Percentiles rank a stretch among this genome's conserved stretches.
Conservation (phyloP, 2,113 vertebrate species). For the Motacilla tschutschensis region DNA sequence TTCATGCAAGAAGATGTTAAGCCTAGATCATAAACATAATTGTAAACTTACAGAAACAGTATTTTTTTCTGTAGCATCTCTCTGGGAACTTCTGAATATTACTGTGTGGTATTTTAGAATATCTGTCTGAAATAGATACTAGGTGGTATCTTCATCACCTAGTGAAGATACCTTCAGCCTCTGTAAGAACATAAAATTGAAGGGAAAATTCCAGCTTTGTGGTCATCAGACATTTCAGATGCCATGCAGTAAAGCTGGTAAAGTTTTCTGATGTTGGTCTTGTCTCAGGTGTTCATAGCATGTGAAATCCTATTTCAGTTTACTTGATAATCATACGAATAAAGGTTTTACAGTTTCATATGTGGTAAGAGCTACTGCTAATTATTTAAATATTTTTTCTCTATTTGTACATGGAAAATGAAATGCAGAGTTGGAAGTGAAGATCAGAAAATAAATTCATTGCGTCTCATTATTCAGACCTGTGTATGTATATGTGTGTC, state of each 20-base stretch:
- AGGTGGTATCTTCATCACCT: background rate
- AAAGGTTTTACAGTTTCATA: background rate
- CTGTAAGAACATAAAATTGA: background rate
- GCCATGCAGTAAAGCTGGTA: background rate
- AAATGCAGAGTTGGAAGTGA: background rate
- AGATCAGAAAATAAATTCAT: background rate
- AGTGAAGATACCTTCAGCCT: background rate
- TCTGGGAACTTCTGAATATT: background rate
- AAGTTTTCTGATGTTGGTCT: background rate
- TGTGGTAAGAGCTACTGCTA: background rate
- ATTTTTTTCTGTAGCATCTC: background rate
- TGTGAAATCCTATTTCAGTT: background rate
- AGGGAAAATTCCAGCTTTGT: background rate
- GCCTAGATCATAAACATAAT: background rate
- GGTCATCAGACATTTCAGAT: background rate
- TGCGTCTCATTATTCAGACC: accelerated
- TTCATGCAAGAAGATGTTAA: background rate
- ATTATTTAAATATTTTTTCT: background rate
- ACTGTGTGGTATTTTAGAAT: background rate
- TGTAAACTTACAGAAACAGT: background rate
- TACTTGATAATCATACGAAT: background rate
- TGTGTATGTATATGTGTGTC: background rate
- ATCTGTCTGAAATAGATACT: background rate
- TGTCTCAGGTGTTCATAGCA: background rate
- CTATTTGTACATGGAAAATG: background rate